Conservation (phyloP, 2,797 vertebrate species). For the Poeciliopsis infans region DNA sequence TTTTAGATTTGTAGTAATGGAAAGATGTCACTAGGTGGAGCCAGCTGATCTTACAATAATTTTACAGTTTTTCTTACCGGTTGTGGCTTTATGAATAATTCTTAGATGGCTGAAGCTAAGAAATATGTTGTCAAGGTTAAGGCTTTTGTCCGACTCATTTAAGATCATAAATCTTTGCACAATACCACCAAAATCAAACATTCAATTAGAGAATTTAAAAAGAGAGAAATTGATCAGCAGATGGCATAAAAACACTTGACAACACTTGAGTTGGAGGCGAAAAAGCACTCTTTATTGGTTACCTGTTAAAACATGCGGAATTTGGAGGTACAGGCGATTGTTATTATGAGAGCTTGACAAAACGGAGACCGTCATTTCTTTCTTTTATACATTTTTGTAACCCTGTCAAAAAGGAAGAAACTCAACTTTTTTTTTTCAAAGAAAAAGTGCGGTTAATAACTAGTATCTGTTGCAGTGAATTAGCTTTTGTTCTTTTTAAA, state of each 20-base stretch:
- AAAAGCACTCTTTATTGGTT: neutral
- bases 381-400: neutral
- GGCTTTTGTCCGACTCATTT: neutral
- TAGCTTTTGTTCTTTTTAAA: neutral
- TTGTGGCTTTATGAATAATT: neutral
- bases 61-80: neutral
- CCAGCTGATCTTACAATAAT: neutral
- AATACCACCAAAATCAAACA: neutral
- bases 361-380: neutral
- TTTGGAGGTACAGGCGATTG: neutral
- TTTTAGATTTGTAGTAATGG: neutral
- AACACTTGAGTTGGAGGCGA: neutral
- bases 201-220: neutral
- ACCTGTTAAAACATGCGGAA: neutral
- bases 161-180: neutral
- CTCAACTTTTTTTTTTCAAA: neutral
- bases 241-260: conserved; percentile 44
- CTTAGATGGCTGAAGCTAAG: neutral
- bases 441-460: neutral
- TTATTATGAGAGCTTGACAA: neutral
- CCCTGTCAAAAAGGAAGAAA: neutral
- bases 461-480: conserved; percentile 1
- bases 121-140: neutral
- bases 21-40: conserved; percentile 2
- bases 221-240: conserved; percentile 23